phyloP scores from a whole-genome alignment of 2,888 invertebrate species.

The Hanleya hanleyi region DNA sequence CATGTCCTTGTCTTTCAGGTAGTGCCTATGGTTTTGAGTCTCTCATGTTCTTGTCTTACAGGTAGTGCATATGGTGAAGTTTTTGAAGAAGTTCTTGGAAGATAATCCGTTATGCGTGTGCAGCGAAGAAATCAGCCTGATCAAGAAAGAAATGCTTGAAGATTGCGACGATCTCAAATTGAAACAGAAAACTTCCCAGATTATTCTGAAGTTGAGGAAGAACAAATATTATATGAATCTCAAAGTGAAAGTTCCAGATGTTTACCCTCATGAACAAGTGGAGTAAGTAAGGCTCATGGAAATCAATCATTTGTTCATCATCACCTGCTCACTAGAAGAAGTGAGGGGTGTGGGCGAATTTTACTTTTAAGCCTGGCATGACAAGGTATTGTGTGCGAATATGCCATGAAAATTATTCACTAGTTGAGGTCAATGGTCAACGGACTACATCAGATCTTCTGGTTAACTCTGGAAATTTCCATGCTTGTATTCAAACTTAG shows the following conservation, averaged over 20 bases:
- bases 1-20: no score
- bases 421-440: no score
- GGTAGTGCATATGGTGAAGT: conserved; percentile 78
- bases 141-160: conserved; percentile 76
- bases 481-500: no score
- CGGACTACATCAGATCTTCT: no score
- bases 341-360: no score
- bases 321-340: no score
- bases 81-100: conserved; percentile 80
- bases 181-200: conserved; percentile 80
- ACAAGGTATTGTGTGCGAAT: no score
- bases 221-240: conserved; percentile 79
- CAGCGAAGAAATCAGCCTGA: conserved; percentile 80
- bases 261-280: conserved; percentile 78
- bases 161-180: conserved; percentile 79
- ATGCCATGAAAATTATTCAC: no score
- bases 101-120: conserved; percentile 84
- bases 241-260: conserved; percentile 79
- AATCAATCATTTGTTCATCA: no score
- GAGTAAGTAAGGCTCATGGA: conserved; percentile 75
- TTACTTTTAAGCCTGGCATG: no score
- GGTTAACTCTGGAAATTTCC: no score
- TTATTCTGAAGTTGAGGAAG: conserved; percentile 78
- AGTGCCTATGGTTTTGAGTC: no score
- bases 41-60: conserved; percentile 62